Conservation (phyloP, 1,140 invertebrate genomes). For the Patella vulgata region DNA sequence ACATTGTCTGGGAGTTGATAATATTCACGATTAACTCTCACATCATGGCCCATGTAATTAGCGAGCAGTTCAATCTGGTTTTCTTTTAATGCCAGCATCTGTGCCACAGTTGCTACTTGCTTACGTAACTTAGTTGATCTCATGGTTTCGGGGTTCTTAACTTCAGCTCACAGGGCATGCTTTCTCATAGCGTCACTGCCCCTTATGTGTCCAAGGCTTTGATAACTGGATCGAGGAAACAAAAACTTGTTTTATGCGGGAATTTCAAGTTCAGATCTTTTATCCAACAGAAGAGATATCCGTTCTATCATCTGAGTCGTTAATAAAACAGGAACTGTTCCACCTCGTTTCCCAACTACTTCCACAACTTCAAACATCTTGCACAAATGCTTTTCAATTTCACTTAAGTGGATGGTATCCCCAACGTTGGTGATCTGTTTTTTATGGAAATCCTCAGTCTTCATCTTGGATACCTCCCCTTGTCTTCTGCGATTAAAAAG, state of each 20-base stretch:
- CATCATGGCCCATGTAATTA: conserved; percentile 18
- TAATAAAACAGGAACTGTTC: no score
- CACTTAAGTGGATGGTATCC: no score
- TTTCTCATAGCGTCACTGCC: no score
- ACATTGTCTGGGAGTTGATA: conserved; percentile 21
- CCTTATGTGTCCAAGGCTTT: not conserved
- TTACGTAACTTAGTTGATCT: conserved; percentile 57
- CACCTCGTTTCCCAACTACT: conserved; percentile 14
- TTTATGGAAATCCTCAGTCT: not conserved
- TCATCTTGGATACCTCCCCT: conserved; percentile 10
- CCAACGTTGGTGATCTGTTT: not conserved
- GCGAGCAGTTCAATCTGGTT: conserved; percentile 21
- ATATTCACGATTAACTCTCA: conserved; percentile 19
- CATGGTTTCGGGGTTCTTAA: not conserved
- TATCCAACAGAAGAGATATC: no score
- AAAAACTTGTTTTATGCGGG: no score
- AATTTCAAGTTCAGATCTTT: no score
- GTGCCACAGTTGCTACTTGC: conserved; percentile 14
- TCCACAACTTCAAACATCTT: conserved; percentile 3
- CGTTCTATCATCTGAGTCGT: no score
- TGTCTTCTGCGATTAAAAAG: conserved; percentile 14
- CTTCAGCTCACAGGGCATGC: no score
- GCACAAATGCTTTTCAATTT: not conserved
- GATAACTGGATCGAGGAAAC: no score
- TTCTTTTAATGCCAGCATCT: conserved; percentile 13